Conservation (phyloP, 2,888 invertebrate species). For the Leptothorax acervorum region DNA sequence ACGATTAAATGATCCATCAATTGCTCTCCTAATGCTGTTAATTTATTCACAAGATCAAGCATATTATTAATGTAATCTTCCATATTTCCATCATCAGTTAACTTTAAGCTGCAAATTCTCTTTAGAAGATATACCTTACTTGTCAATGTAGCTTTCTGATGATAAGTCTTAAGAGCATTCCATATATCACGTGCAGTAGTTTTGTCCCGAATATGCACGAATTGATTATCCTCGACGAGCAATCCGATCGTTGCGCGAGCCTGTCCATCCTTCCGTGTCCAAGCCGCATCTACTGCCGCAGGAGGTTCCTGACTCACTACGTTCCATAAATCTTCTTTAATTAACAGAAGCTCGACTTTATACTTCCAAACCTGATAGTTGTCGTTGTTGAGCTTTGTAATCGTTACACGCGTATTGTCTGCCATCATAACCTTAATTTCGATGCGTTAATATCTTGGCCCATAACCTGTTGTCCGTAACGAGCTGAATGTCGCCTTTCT, state of each 20-base stretch:
- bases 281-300: too few species aligned
- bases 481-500: too few species aligned
- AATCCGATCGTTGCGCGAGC: conserved; percentile 1
- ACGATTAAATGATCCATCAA: neutral
- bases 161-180: neutral
- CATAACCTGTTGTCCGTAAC: too few species aligned
- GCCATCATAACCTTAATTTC: too few species aligned
- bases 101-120: neutral
- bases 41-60: conserved; percentile 12
- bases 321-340: too few species aligned
- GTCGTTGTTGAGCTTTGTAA: too few species aligned
- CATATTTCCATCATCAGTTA: neutral
- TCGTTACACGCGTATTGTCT: too few species aligned
- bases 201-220: neutral
- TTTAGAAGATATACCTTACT: conserved; percentile 1
- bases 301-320: too few species aligned
- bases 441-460: too few species aligned
- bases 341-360: too few species aligned
- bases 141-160: conserved; percentile 5
- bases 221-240: conserved; percentile 2
- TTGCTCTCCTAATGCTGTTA: neutral
- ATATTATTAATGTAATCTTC: conserved; percentile 2
- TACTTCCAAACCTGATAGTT: too few species aligned
- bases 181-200: neutral
- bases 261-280: too few species aligned